Evolutionary conservation across 1,140 invertebrate species (phyloP).

Genomic region (Archivesica marissinica): DNA sequence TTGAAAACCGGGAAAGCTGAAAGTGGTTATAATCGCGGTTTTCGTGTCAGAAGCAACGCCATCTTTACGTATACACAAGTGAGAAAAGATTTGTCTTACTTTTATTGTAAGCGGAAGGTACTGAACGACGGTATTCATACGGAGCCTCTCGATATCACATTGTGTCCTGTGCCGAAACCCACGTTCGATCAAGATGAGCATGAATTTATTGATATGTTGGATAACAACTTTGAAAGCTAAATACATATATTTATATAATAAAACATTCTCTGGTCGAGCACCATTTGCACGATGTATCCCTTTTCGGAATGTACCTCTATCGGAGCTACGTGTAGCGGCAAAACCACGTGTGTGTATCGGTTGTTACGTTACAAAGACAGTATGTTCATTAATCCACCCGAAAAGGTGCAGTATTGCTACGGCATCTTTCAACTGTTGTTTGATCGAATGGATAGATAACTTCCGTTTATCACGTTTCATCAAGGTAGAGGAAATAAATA

Average conservation of each 20-base stretch:
- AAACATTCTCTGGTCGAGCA: not conserved
- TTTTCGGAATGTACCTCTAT: constrained; percentile 19
- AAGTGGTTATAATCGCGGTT: constrained; percentile 19
- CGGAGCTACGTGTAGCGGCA: constrained; percentile 1
- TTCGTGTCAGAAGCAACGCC: constrained; percentile 1
- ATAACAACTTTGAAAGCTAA: not conserved
- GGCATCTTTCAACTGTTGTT: constrained; percentile 32
- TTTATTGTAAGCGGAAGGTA: constrained; percentile 23
- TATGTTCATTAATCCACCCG: not conserved
- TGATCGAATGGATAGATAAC: constrained; percentile 20
- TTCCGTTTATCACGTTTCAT: constrained; percentile 2
- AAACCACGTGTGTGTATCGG: not conserved
- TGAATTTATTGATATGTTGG: too few species aligned
- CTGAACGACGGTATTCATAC: too few species aligned
- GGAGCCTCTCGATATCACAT: too few species aligned
- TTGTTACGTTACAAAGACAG: constrained; percentile 17
- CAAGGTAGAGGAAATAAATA: not conserved
- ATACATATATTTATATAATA: not conserved
- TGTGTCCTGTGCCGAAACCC: too few species aligned
- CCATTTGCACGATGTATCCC: constrained; percentile 19
- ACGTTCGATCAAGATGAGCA: too few species aligned
- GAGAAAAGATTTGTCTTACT: constrained; percentile 11
- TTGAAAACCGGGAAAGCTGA: not conserved
- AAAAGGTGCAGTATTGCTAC: constrained; percentile 40
- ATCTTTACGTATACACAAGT: constrained; percentile 3